Base-by-base conservation (phyloP, 2,888 invertebrate genomes). In the Chymomyza fuscimana region DNA sequence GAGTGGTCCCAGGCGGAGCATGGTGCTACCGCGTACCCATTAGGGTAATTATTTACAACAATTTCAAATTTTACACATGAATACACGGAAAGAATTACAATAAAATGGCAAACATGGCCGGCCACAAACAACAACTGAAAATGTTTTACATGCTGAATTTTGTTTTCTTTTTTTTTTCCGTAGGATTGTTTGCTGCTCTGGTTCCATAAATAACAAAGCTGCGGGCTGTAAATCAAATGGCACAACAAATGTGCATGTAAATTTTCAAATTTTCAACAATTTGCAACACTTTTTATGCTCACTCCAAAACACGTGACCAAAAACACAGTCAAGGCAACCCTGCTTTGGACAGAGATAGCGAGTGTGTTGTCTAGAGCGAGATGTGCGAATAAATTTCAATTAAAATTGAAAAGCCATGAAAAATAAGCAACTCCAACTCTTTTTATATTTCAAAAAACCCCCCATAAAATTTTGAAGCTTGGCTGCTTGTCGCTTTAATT, bases 21-120 rank as follows among this genome's bases (percentile, higher is more conserved):
- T 32, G n/a, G 56, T 56, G 25, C 29, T 25, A 70, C 32, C 5
- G 32, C 32, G 69, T n/a, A 19, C 15, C 86, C 88, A 87, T 85
- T 85, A 83, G 88, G 88, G 88, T 85, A 89, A 89, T 89, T 89
- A 87, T 87, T 83, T 88, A 88, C 87, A 88, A 83, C 86, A 85
- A 86, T 83, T 87, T 79, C 71, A 89, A 87, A 88, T 88, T 87
- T 82, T 88, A 82, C 87, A 85, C 84, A 85, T 85, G 86, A 82
- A 75, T 86, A 80, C 71, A 72, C 77, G n/a, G 73, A 5, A 46
- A 65, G 40, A 73, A 76, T 78, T 70, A 85, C 87, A 87, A 74
- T 78, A 79, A 79, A 77, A 81, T 70, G 69, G 63, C 62, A 69
- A 54, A 51, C 40, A 25, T 51, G 15, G 51, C 51, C 15, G 6